Evolutionary conservation across 2,888 invertebrate genomes (phyloP).

Genomic region (Catotricha subobsoleta): DNA sequence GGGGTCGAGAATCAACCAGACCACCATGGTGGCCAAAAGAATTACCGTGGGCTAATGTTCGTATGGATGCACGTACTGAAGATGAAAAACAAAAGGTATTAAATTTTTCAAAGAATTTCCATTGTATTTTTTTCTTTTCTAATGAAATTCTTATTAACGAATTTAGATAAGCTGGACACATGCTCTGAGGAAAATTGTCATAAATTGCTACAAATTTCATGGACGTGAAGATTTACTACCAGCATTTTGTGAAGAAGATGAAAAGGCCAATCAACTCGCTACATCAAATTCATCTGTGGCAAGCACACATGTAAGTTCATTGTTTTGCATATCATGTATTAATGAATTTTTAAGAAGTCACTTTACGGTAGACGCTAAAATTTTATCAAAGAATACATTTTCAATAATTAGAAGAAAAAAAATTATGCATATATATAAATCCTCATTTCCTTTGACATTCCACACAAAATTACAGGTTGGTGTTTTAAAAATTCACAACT

Average conservation of each 20-base stretch:
- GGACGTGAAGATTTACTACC: constrained; percentile 88
- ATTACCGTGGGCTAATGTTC: constrained; percentile 93
- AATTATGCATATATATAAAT: neutral
- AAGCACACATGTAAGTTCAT: constrained; percentile 13
- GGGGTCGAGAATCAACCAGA: constrained; percentile 90
- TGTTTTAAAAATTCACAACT: constrained; percentile 28
- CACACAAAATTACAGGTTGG: constrained; percentile 20
- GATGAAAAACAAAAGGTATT: constrained; percentile 90
- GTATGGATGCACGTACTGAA: constrained; percentile 91
- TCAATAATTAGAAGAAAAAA: neutral
- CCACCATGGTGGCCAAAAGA: constrained; percentile 98
- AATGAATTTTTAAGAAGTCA: too few species aligned
- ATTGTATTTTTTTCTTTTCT: too few species aligned
- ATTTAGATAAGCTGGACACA: constrained; percentile 93
- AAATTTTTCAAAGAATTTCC: too few species aligned
- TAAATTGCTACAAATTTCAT: constrained; percentile 96
- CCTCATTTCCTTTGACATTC: constrained; percentile 7
- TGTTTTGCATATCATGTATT: too few species aligned
- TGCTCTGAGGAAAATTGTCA: constrained; percentile 86
- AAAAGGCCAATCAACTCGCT: constrained; percentile 47
- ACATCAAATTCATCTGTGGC: constrained; percentile 32
- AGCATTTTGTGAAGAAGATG: constrained; percentile 83
- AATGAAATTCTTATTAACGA: neutral
- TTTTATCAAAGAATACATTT: too few species aligned
- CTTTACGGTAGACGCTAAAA: too few species aligned